Conservation (phyloP, 92 coral and sea anemone genomes). For the Heliopora coerulea region DNA sequence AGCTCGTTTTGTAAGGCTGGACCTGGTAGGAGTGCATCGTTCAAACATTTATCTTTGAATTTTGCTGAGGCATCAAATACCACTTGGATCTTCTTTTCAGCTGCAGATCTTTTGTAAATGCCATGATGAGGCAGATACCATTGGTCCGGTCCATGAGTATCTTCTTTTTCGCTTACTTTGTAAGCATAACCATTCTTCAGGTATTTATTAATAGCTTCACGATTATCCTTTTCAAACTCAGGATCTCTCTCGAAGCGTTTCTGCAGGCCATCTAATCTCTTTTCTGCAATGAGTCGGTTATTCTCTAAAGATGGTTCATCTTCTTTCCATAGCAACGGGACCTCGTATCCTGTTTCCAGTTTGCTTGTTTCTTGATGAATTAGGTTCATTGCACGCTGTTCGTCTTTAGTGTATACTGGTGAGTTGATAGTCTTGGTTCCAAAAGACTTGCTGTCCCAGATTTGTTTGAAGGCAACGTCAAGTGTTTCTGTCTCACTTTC, state of each 20-base stretch:
- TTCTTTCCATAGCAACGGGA: conserved; percentile 52
- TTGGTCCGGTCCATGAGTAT: conserved; percentile 26
- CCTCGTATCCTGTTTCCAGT: conserved; percentile 42
- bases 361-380: conserved; percentile 43
- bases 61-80: conserved; percentile 30
- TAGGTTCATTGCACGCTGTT: conserved; percentile 46
- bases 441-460: conserved; percentile 27
- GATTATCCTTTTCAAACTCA: conserved; percentile 52
- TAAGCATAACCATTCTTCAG: conserved; percentile 49
- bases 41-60: conserved; percentile 43
- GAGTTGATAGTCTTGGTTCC: conserved; percentile 8
- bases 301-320: conserved; percentile 49
- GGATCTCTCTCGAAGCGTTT: conserved; percentile 53
- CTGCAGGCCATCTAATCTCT: conserved; percentile 53
- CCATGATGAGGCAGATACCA: conserved; percentile 41
- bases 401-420: conserved; percentile 23
- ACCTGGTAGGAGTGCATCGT: conserved; percentile 48
- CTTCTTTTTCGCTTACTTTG: conserved; percentile 48
- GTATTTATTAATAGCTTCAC: conserved; percentile 49
- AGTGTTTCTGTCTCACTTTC: conserved; percentile 36
- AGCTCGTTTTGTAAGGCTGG: conserved; percentile 49
- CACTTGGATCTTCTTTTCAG: conserved; percentile 15
- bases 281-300: conserved; percentile 50
- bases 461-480: conserved; percentile 9
- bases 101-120: conserved; percentile 18